Conservation (phyloP, 2,113 vertebrate species). For the Circaetus gallicus region DNA sequence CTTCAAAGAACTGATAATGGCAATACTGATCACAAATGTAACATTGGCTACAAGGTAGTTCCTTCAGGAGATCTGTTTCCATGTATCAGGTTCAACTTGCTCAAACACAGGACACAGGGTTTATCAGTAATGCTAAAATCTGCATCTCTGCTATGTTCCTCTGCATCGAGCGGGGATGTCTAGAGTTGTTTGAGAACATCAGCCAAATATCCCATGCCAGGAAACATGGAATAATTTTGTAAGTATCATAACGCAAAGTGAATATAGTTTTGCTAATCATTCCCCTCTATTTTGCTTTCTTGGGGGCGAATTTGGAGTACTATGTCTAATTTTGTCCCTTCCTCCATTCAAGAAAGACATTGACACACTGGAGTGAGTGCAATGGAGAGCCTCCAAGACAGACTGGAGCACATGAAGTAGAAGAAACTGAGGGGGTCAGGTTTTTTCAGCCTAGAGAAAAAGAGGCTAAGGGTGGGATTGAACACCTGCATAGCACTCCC, state of each 20-base stretch:
- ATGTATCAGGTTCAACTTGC: background rate
- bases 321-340: background rate
- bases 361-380: background rate
- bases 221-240: background rate
- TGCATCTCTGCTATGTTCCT: background rate
- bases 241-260: background rate
- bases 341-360: background rate
- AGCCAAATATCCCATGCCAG: background rate
- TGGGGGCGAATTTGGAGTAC: background rate
- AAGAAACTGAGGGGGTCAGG: background rate
- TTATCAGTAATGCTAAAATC: background rate
- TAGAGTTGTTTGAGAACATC: background rate
- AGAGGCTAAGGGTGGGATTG: background rate
- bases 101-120: background rate
- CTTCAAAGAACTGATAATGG: background rate
- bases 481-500: background rate
- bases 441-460: background rate
- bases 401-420: background rate
- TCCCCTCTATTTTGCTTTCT: background rate
- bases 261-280: background rate
- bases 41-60: background rate
- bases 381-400: background rate
- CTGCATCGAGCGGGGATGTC: rapidly evolving
- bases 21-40: background rate
- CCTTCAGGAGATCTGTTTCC: background rate